Evolutionary conservation across 2,888 invertebrate species (phyloP).

Genomic region (Minunthozetes semirufus): DNA sequence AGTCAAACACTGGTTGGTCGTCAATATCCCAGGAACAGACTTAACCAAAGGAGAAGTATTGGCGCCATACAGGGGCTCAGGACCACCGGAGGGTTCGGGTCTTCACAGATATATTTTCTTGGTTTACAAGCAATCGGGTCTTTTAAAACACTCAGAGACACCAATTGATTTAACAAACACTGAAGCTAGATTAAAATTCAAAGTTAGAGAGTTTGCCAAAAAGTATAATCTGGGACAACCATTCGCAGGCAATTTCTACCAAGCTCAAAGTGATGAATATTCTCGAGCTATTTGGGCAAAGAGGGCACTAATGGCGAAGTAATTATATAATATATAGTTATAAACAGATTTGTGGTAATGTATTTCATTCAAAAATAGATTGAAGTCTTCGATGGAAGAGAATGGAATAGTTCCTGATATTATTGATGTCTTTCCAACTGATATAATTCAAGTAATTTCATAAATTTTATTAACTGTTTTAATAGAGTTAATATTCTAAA

Average conservation of each 20-base stretch:
- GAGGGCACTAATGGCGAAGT: background rate
- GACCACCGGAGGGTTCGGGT: slow-evolving; percentile 50
- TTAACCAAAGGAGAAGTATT: slow-evolving; percentile 48
- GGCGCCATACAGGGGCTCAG: slow-evolving; percentile 50
- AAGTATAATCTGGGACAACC: slow-evolving; percentile 31
- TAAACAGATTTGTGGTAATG: too few species aligned
- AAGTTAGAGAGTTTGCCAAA: slow-evolving; percentile 36
- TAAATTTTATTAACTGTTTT: background rate
- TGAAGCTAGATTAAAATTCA: slow-evolving; percentile 51
- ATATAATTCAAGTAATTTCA: slow-evolving; percentile 40
- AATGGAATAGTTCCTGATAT: slow-evolving; percentile 69
- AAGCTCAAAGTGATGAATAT: slow-evolving; percentile 34
- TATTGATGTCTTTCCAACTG: slow-evolving; percentile 58
- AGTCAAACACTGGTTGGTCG: slow-evolving; percentile 52
- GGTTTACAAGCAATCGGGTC: slow-evolving; percentile 40
- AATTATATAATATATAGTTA: too few species aligned
- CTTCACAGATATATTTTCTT: slow-evolving; percentile 41
- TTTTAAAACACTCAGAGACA: slow-evolving; percentile 36
- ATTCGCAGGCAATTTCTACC: slow-evolving; percentile 25
- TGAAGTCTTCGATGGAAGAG: slow-evolving; percentile 50
- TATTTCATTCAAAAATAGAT: background rate
- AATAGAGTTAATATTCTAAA: background rate
- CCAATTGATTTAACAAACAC: slow-evolving; percentile 46
- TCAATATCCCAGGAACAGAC: slow-evolving; percentile 50
- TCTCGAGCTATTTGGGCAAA: background rate